Conservation (phyloP, 2,113 vertebrate genomes). For the Chloropsis cyanopogon region DNA sequence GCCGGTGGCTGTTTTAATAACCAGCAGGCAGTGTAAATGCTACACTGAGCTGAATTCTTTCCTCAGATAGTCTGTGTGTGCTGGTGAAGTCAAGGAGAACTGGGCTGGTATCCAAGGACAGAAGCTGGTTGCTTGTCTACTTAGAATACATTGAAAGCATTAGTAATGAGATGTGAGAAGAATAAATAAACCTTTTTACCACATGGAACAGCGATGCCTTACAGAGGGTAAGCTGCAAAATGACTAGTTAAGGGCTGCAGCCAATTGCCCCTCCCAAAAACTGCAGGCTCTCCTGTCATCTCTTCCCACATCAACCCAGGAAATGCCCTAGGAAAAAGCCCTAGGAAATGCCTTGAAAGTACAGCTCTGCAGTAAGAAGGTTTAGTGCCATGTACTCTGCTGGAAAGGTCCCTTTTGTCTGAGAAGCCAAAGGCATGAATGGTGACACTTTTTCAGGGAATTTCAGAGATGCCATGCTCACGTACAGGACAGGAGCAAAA, state of each 20-base stretch:
- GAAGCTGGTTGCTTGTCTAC: neutral
- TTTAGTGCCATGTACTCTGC: neutral
- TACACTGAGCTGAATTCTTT: neutral
- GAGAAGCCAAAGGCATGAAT: neutral
- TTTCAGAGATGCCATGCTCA: neutral
- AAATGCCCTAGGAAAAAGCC: neutral
- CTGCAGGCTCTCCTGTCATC: neutral
- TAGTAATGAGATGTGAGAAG: neutral
- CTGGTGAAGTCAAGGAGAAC: neutral
- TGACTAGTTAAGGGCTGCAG: neutral
- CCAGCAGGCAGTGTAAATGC: neutral
- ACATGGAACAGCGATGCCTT: neutral
- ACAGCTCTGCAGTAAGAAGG: neutral
- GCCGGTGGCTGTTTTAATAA: neutral
- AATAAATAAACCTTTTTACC: neutral
- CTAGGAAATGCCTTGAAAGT: neutral
- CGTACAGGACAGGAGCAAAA: neutral
- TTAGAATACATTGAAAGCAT: neutral
- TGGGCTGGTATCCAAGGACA: neutral
- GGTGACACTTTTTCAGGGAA: neutral
- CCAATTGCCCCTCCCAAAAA: neutral
- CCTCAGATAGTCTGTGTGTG: neutral
- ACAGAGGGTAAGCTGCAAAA: neutral
- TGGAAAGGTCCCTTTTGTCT: neutral
- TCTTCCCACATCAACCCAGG: neutral